Percentiles rank a stretch among this genome's conserved stretches.
phyloP scores from a whole-genome alignment of 2,888 invertebrate species.

The Ditylenchus weischeri region DNA sequence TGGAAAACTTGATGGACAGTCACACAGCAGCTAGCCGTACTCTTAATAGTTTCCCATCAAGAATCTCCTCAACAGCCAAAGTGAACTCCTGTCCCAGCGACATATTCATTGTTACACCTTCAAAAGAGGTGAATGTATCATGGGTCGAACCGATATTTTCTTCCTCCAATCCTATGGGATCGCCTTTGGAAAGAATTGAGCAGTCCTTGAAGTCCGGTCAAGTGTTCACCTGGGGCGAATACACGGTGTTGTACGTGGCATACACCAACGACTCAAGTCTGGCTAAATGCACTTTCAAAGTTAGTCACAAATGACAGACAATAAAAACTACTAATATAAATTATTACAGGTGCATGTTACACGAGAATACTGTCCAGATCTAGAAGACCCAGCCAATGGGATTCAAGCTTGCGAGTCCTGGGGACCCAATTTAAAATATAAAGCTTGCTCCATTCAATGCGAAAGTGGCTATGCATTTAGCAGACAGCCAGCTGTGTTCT shows the following conservation, averaged over 20 bases:
- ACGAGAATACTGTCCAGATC: slow-evolving; percentile 86
- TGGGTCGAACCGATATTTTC: slow-evolving; percentile 55
- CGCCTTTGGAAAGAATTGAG: slow-evolving; percentile 44
- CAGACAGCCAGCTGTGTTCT: slow-evolving; percentile 88
- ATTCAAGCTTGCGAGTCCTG: slow-evolving; percentile 86
- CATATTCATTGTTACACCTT: slow-evolving; percentile 83
- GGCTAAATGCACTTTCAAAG: slow-evolving; percentile 55
- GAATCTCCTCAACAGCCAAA: neutral
- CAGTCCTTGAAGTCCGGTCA: slow-evolving; percentile 56
- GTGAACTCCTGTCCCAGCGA: slow-evolving; percentile 66
- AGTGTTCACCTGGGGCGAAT: slow-evolving; percentile 57
- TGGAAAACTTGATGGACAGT: neutral
- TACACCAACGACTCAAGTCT: slow-evolving; percentile 51
- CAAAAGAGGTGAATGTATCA: slow-evolving; percentile 52
- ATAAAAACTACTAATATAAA: neutral
- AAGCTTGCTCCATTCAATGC: slow-evolving; percentile 75
- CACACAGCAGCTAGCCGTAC: neutral
- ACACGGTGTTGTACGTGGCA: slow-evolving; percentile 56
- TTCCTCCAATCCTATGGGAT: slow-evolving; percentile 25
- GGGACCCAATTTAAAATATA: slow-evolving; percentile 78
- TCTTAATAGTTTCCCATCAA: neutral
- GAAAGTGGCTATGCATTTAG: slow-evolving; percentile 69
- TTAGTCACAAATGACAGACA: slow-evolving; percentile 8
- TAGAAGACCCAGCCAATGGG: slow-evolving; percentile 85
- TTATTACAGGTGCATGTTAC: slow-evolving; percentile 47